These are phyloP conservation scores for Catharus minimus DNA, from an alignment of 2,113 vertebrate genomes.

Conservation along the genomic window DNA sequence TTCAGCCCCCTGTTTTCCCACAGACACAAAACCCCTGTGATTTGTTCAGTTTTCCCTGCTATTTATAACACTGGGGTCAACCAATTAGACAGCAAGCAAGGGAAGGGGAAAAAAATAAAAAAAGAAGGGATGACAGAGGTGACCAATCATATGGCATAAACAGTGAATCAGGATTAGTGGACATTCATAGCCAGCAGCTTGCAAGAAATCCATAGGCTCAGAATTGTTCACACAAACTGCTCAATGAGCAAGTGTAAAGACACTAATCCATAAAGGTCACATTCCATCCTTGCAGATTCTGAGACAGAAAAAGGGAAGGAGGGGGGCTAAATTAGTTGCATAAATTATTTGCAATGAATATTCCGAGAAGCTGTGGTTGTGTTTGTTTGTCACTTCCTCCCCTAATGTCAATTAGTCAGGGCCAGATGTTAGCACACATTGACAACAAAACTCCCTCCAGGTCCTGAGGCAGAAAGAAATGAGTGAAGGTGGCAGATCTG, in stretches of 20 bases:
- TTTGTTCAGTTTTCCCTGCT: background rate
- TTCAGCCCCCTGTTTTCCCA: background rate
- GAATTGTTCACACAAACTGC: conserved; percentile 18
- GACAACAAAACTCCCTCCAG: conserved; percentile 12
- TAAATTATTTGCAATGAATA: conserved; percentile 50
- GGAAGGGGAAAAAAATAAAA: background rate
- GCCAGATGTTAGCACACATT: conserved; percentile 38
- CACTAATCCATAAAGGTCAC: conserved; percentile 43
- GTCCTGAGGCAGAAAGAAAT: conserved; percentile 20
- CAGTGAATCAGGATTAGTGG: conserved; percentile 34
- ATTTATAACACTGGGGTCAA: background rate
- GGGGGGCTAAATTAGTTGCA: conserved; percentile 8
- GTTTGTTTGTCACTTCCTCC: conserved; percentile 39
- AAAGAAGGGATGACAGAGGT: background rate
- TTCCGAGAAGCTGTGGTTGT: background rate
- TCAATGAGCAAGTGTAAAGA: conserved; percentile 4
- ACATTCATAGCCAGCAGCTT: conserved; percentile 27
- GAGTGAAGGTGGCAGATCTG: conserved; percentile 1
- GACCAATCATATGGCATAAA: conserved; percentile 29
- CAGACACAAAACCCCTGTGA: background rate
- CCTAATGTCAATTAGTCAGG: conserved; percentile 45
- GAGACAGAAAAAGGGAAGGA: background rate
- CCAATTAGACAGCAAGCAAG: background rate
- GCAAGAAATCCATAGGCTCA: conserved; percentile 29
- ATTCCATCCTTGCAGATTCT: conserved; percentile 5